Conservation (phyloP, 2,888 invertebrate species). For the Lepidocyrtoides sp. region DNA sequence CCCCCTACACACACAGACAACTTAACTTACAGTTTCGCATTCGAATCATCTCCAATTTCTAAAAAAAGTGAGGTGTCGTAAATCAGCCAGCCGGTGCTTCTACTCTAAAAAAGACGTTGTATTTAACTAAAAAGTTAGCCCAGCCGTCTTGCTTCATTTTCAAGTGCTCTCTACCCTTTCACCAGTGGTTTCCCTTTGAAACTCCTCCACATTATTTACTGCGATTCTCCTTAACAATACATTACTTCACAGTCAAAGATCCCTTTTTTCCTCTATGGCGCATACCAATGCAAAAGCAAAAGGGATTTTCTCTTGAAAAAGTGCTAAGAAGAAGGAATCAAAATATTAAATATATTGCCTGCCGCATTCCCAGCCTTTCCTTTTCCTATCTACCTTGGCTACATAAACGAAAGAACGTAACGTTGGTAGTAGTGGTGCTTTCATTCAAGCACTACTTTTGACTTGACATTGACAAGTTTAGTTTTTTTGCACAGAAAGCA, state of each 20-base stretch:
- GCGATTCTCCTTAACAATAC: background rate
- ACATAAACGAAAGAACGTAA: too few relatives aligned
- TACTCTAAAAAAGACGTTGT: background rate
- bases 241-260: background rate
- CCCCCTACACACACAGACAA: too few relatives aligned
- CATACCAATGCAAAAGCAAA: background rate
- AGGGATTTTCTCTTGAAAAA: background rate
- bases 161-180: background rate
- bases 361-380: background rate
- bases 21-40: too few relatives aligned
- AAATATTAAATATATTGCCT: background rate
- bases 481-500: background rate
- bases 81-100: background rate
- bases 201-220: background rate
- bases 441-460: background rate
- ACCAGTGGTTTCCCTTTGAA: background rate
- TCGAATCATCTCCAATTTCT: background rate
- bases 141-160: background rate
- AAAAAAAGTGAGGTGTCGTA: background rate
- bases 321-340: background rate
- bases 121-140: background rate
- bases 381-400: too few relatives aligned
- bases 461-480: conserved; percentile 39
- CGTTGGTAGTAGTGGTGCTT: too few relatives aligned
- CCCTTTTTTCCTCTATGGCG: background rate